Evolutionary conservation across 1,140 invertebrate species (phyloP).

Genomic region (Neoseiulus cucumeris): DNA sequence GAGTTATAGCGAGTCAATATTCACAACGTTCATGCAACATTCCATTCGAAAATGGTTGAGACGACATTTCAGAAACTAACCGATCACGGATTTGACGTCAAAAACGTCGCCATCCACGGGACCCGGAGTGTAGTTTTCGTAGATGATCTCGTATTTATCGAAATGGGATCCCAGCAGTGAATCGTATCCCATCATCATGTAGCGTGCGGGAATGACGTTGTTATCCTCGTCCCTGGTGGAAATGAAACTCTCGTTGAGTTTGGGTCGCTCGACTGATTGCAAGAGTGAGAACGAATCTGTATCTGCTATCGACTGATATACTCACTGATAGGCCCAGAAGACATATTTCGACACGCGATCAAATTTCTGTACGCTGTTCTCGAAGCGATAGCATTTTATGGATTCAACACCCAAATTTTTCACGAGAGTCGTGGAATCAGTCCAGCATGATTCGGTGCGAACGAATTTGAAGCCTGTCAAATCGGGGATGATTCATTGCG

Average conservation of each 20-base stretch:
- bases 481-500: slow-evolving; percentile 63
- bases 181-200: slow-evolving; percentile 85
- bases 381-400: background rate
- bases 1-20: background rate
- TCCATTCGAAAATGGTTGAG: background rate
- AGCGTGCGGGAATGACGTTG: slow-evolving; percentile 41
- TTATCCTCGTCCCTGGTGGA: background rate
- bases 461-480: slow-evolving; percentile 41
- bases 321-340: slow-evolving; percentile 5
- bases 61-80: background rate
- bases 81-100: slow-evolving; percentile 27
- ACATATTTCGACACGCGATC: background rate
- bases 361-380: background rate
- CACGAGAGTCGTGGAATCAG: background rate
- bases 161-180: slow-evolving; percentile 77
- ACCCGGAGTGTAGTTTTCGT: slow-evolving; percentile 46
- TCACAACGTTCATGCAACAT: background rate
- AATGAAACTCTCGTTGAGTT: background rate
- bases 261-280: background rate
- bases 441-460: slow-evolving; percentile 1
- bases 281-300: background rate
- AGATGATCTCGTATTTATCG: slow-evolving; percentile 79
- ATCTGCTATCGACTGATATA: background rate
- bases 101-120: slow-evolving; percentile 47
- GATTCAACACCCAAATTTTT: background rate